A percentile compares a stretch with the other conserved stretches of the same genome.
phyloP scores from a whole-genome alignment of 2,113 vertebrate species.

The Eonycteris spelaea region DNA sequence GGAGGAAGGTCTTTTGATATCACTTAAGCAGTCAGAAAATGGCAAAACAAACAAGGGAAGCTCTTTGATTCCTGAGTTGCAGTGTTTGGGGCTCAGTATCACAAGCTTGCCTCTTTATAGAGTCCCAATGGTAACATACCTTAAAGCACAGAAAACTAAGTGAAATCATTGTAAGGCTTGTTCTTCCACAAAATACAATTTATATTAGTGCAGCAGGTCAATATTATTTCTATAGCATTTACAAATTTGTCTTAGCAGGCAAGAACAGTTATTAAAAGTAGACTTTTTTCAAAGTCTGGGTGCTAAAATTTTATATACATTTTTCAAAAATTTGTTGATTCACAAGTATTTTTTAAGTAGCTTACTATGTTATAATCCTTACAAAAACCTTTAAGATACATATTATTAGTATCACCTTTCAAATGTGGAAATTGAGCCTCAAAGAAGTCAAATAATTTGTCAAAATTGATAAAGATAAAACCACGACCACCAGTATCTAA shows the following conservation, averaged over 20 bases:
- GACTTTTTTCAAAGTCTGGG: not conserved
- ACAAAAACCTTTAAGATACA: not conserved
- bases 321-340: not conserved
- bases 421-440: not conserved
- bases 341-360: not conserved
- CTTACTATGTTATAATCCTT: not conserved
- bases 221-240: not conserved
- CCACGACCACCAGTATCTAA: not conserved
- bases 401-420: not conserved
- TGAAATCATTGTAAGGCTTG: not conserved
- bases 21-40: not conserved
- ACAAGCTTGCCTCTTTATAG: not conserved
- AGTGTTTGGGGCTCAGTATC: not conserved
- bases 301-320: not conserved
- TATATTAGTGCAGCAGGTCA: not conserved
- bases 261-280: not conserved
- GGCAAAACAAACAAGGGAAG: not conserved
- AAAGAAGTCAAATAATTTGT: not conserved
- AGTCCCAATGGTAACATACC: not conserved
- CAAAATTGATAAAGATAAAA: not conserved
- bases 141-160: not conserved
- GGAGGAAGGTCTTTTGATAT: not conserved
- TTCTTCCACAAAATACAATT: not conserved
- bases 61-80: not conserved
- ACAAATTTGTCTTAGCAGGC: not conserved